Conservation (phyloP, 2,888 invertebrate genomes). For the Epinotia demarniana region DNA sequence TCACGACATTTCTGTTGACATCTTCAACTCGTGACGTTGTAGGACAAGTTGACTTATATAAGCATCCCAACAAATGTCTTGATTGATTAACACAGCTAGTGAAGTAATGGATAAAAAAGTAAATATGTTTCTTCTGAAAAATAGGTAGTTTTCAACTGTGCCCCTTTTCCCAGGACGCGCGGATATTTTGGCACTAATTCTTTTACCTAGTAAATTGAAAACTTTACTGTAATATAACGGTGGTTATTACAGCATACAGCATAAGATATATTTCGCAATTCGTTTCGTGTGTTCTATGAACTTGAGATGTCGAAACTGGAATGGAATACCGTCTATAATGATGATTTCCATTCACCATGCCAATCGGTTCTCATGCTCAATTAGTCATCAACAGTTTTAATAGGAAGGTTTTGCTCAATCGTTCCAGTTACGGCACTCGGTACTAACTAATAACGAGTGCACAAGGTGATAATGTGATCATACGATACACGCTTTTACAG, state of each 20-base stretch:
- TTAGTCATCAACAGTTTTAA: constrained; percentile 20
- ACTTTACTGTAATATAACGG: too few species aligned
- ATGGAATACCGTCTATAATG: constrained; percentile 7
- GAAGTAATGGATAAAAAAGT: too few species aligned
- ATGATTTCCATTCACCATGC: constrained; percentile 37
- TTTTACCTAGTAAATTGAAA: too few species aligned
- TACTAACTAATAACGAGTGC: not conserved
- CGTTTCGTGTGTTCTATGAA: constrained; percentile 26
- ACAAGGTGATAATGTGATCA: constrained; percentile 20
- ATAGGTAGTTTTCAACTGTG: too few species aligned
- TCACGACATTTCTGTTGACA: not conserved
- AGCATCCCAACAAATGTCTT: too few species aligned
- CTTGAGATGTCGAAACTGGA: constrained; percentile 30
- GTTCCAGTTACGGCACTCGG: not conserved
- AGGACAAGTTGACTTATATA: too few species aligned
- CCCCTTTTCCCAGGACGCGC: too few species aligned
- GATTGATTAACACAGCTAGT: too few species aligned
- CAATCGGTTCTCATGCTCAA: constrained; percentile 36
- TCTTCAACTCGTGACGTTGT: too few species aligned
- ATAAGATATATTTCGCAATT: constrained; percentile 28
- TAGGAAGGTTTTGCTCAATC: constrained; percentile 15
- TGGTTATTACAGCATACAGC: too few species aligned
- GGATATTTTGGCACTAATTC: not conserved
- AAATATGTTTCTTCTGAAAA: too few species aligned
- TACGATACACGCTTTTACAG: not conserved